A percentile compares a stretch with the other conserved stretches of the same genome.
phyloP scores from a whole-genome alignment of 2,888 invertebrate genomes.

The Drosophila paracracens region DNA sequence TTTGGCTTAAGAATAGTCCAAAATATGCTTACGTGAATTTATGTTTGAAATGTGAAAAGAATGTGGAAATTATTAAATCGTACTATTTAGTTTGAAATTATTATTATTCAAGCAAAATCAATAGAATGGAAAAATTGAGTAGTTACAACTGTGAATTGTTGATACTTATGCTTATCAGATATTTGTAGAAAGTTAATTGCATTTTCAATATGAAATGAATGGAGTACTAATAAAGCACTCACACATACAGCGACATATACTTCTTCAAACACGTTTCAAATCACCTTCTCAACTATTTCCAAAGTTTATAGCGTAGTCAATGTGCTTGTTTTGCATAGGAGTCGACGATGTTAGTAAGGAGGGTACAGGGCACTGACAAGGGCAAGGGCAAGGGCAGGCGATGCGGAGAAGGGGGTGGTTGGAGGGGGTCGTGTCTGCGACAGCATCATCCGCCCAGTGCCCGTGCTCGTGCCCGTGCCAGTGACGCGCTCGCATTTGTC shows the following conservation, averaged over 20 bases:
- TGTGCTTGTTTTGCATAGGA: neutral
- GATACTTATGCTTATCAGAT: neutral
- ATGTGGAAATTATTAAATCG: neutral
- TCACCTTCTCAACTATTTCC: neutral
- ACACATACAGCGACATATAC: neutral
- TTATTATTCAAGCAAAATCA: neutral
- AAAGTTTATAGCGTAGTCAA: neutral
- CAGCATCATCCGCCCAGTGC: constrained; percentile 38
- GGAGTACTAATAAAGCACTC: neutral
- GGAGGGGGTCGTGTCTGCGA: constrained; percentile 20
- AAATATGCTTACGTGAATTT: neutral
- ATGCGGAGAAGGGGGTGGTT: neutral
- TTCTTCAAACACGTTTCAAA: no score
- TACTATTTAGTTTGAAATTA: neutral
- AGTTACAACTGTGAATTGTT: neutral
- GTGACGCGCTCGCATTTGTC: constrained; percentile 65
- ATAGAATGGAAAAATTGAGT: neutral
- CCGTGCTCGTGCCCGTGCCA: neutral
- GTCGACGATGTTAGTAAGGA: neutral
- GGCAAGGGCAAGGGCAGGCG: neutral
- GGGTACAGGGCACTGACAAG: neutral
- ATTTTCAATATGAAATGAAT: neutral
- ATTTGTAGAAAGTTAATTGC: neutral
- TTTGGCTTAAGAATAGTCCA: neutral
- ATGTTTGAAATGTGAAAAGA: neutral